Percentiles rank a stretch among this genome's conserved stretches.
These are phyloP conservation scores for Arremon aurantiirostris DNA, from an alignment of 2,797 vertebrate genomes.

Conservation along the genomic window DNA sequence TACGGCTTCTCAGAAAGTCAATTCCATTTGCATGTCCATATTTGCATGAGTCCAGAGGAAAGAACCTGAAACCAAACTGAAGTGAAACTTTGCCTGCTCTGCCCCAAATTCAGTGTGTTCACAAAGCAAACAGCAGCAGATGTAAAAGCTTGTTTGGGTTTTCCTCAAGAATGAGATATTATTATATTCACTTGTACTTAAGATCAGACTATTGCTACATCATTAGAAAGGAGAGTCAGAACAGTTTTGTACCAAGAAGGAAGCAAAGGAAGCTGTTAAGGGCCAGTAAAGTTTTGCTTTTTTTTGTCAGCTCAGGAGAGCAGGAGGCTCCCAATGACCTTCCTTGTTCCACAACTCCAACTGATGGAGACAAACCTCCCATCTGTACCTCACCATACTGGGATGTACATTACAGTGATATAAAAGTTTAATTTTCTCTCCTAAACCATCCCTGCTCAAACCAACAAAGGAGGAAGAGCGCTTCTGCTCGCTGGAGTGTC, in stretches of 20 bases:
- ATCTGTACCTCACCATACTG: slow-evolving; percentile 52
- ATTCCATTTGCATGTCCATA: not conserved
- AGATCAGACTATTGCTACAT: not conserved
- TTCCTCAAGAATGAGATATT: not conserved
- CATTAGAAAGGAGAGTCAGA: not conserved
- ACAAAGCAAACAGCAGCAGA: not conserved
- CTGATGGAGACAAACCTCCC: slow-evolving; percentile 47
- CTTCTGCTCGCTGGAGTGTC: slow-evolving; percentile 45
- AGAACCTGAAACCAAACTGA: not conserved
- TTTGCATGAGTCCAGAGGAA: not conserved
- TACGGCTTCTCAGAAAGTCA: not conserved
- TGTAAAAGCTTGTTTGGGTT: not conserved
- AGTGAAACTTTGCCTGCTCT: not conserved
- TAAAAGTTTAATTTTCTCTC: slow-evolving; percentile 63
- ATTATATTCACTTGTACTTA: not conserved
- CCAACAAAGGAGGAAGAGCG: slow-evolving; percentile 44
- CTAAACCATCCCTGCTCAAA: slow-evolving; percentile 59
- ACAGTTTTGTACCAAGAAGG: not conserved
- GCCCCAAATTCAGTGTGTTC: not conserved
- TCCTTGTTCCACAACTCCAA: slow-evolving; percentile 13
- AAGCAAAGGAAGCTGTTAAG: slow-evolving; percentile 2
- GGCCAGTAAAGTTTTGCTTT: not conserved
- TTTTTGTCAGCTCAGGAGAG: slow-evolving; percentile 17
- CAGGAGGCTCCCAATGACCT: slow-evolving; percentile 20
- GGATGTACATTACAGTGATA: slow-evolving; percentile 46